A percentile compares a stretch with the other conserved stretches of the same genome.
phyloP scores from a whole-genome alignment of 2,113 vertebrate genomes.

The Rattus rattus region DNA sequence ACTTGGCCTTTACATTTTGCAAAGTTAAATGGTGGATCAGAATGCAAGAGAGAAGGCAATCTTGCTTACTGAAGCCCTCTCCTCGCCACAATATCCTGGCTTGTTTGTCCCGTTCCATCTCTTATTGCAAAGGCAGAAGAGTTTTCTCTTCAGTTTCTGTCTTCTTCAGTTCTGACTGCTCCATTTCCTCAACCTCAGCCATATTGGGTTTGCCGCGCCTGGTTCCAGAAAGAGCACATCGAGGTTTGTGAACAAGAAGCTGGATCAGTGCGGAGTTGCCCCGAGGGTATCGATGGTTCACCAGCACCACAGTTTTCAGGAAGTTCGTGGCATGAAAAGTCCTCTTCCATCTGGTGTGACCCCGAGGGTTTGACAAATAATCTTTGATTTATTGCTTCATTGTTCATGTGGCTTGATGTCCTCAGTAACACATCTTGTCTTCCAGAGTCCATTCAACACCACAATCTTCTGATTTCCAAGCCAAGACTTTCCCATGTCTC shows the following conservation, averaged over 20 bases:
- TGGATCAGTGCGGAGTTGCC: not conserved
- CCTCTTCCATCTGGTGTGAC: not conserved
- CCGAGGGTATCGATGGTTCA: not conserved
- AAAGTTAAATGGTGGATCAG: conserved; percentile 94
- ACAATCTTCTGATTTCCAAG: not conserved
- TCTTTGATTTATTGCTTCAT: not conserved
- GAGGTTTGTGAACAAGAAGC: not conserved
- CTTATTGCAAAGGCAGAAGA: conserved; percentile 94
- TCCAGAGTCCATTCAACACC: not conserved
- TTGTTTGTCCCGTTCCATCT: conserved; percentile 96
- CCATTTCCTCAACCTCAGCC: conserved; percentile 91
- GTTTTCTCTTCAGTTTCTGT: conserved; percentile 95
- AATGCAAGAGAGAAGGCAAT: conserved; percentile 97
- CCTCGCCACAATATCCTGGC: conserved; percentile 89
- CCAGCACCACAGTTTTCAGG: not conserved
- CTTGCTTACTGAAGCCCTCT: conserved; percentile 86
- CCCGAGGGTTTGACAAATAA: not conserved
- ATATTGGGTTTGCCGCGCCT: conserved; percentile 96
- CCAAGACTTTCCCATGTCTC: not conserved
- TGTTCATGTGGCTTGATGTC: not conserved
- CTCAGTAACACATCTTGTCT: not conserved
- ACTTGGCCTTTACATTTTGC: conserved; percentile 92
- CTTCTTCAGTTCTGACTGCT: conserved; percentile 94
- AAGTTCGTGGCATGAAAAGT: not conserved
- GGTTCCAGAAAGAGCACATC: conserved; percentile 81